Evolutionary conservation across 1,140 invertebrate genomes (phyloP).

Genomic region (Drosophila chauvacae): DNA sequence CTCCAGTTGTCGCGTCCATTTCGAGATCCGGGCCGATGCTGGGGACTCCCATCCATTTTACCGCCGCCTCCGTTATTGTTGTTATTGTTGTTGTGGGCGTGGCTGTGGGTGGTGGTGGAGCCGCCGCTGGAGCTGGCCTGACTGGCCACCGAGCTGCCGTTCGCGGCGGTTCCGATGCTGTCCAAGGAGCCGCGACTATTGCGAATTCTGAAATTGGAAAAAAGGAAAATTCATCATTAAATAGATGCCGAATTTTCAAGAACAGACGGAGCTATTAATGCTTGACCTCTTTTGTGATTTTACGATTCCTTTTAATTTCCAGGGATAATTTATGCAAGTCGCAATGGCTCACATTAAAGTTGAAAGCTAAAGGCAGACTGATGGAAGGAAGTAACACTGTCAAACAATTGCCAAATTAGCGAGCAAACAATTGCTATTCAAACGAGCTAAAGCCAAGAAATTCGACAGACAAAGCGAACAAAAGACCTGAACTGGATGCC

Average conservation of each 20-base stretch:
- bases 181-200: slow-evolving; percentile 83
- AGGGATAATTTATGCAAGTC: slow-evolving; percentile 37
- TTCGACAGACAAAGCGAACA: slow-evolving; percentile 40
- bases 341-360: slow-evolving; percentile 2
- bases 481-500: slow-evolving; percentile 31
- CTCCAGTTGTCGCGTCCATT: slow-evolving; percentile 83
- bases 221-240: background rate
- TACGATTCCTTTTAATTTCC: slow-evolving; percentile 16
- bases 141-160: slow-evolving; percentile 75
- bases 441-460: slow-evolving; percentile 21
- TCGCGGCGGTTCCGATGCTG: slow-evolving; percentile 79
- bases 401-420: slow-evolving; percentile 42
- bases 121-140: slow-evolving; percentile 81
- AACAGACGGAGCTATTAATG: background rate
- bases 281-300: background rate
- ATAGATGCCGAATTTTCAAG: background rate
- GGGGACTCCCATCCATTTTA: slow-evolving; percentile 75
- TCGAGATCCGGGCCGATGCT: slow-evolving; percentile 74
- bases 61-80: slow-evolving; percentile 12
- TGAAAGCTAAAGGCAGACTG: slow-evolving; percentile 4
- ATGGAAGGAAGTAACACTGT: slow-evolving; percentile 17
- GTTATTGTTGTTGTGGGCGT: slow-evolving; percentile 61
- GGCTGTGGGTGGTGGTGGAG: slow-evolving; percentile 56
- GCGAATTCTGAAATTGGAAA: slow-evolving; percentile 65
- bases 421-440: slow-evolving; percentile 40